Evolutionary conservation across 2,113 vertebrate species (phyloP).

Genomic region (Hyla sarda): DNA sequence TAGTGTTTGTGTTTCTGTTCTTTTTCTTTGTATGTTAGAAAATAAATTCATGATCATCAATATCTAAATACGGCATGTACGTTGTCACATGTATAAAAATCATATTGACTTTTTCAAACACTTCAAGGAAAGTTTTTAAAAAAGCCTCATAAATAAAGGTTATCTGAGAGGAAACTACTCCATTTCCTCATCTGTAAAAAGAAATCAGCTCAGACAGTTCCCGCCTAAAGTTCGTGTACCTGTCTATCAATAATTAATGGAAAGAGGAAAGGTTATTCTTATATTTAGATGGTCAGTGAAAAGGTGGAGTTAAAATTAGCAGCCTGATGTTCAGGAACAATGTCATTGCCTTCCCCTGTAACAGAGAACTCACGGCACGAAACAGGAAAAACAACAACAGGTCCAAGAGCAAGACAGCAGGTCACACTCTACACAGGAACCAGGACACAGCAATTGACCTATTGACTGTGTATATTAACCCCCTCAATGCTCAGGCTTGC

Average conservation of each 20-base stretch:
- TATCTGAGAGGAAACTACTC: conserved; percentile 38
- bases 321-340: conserved; percentile 48
- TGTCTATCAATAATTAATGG: conserved; percentile 47
- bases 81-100: too few relatives aligned
- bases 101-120: too few relatives aligned
- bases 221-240: conserved; percentile 44
- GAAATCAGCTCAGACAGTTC: neutral
- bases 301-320: conserved; percentile 35
- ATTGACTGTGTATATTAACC: neutral
- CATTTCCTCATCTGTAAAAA: conserved; percentile 46
- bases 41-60: too few relatives aligned
- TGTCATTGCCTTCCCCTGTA: conserved; percentile 36
- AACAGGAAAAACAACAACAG: conserved; percentile 52
- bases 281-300: conserved; percentile 38
- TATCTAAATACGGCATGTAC: too few relatives aligned
- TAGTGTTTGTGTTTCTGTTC: too few relatives aligned
- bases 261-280: conserved; percentile 28
- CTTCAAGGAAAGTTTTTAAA: too few relatives aligned
- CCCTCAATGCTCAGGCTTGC: neutral
- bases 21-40: too few relatives aligned
- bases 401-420: neutral
- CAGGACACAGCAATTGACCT: neutral
- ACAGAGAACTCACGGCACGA: conserved; percentile 10
- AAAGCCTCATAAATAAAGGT: conserved; percentile 48
- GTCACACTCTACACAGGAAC: neutral